These are phyloP conservation scores for Coendou prehensilis DNA, from an alignment of 2,797 vertebrate genomes.

Conservation along the genomic window DNA sequence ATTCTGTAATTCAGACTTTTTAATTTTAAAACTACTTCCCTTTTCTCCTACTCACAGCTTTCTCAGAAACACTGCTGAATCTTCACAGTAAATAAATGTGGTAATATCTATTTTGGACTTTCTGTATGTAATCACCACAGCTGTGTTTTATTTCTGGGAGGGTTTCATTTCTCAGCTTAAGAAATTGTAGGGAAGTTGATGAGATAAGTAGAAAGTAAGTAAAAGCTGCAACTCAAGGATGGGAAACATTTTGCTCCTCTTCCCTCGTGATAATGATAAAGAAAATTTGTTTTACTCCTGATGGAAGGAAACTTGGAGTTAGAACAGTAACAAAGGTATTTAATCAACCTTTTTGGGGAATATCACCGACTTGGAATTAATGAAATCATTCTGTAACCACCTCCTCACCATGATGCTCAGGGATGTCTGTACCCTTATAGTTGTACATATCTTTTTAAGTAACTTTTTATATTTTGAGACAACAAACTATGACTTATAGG, in stretches of 20 bases:
- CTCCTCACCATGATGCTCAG: background rate
- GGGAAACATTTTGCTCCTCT: slow-evolving; percentile 77
- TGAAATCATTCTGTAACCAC: background rate
- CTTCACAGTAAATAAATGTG: slow-evolving; percentile 80
- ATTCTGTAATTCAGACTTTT: slow-evolving; percentile 49
- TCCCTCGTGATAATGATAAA: slow-evolving; percentile 71
- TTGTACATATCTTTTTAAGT: background rate
- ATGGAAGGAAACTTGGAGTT: slow-evolving; percentile 52
- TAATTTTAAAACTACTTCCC: background rate
- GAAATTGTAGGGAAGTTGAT: slow-evolving; percentile 85
- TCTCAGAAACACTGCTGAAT: slow-evolving; percentile 55
- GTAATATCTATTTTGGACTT: slow-evolving; percentile 84
- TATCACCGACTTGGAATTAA: background rate
- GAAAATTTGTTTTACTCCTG: slow-evolving; percentile 75
- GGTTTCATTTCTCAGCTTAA: slow-evolving; percentile 81
- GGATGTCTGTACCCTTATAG: background rate
- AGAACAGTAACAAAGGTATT: slow-evolving; percentile 50
- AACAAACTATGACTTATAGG: background rate
- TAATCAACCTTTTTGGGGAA: background rate
- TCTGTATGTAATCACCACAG: slow-evolving; percentile 77
- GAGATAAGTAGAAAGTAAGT: slow-evolving; percentile 84
- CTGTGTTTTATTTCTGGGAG: slow-evolving; percentile 85
- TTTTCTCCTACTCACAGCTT: slow-evolving; percentile 15
- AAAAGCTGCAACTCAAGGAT: slow-evolving; percentile 72
- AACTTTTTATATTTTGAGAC: background rate